A percentile compares a stretch with the other conserved stretches of the same genome.
These are phyloP conservation scores for Trematocara stigmaticum DNA, from an alignment of 2,113 vertebrate genomes.

Conservation along the genomic window DNA sequence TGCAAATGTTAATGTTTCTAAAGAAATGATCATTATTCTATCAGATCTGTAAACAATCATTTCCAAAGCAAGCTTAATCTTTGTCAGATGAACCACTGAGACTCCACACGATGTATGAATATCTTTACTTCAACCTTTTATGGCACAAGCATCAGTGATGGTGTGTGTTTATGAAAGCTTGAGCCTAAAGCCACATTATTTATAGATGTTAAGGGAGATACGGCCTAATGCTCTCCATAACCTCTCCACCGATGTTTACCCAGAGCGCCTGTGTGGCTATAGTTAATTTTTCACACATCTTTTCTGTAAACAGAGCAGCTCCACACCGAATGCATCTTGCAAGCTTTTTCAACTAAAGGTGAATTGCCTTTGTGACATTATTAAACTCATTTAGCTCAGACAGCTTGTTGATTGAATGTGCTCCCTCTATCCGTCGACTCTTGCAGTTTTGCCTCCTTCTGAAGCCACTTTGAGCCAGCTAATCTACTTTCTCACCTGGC, in stretches of 20 bases:
- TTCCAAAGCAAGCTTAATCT: neutral
- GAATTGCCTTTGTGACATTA: slow-evolving; percentile 44
- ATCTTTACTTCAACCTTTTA: slow-evolving; percentile 55
- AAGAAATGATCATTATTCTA: slow-evolving; percentile 40
- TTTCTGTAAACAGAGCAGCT: slow-evolving; percentile 3
- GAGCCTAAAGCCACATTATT: slow-evolving; percentile 61
- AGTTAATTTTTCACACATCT: neutral
- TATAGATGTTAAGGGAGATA: slow-evolving; percentile 61
- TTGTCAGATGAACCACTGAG: neutral
- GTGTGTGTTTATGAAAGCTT: slow-evolving; percentile 56
- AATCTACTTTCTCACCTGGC: slow-evolving; percentile 10
- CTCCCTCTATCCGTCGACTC: neutral
- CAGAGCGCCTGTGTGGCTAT: neutral
- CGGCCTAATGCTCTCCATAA: slow-evolving; percentile 1
- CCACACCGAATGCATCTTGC: neutral
- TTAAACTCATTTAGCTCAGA: slow-evolving; percentile 36
- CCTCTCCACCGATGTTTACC: neutral
- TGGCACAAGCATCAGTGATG: slow-evolving; percentile 29
- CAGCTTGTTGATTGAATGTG: slow-evolving; percentile 29
- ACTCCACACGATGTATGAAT: neutral
- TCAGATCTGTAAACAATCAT: neutral
- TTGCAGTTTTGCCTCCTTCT: slow-evolving; percentile 11
- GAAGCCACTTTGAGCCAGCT: neutral
- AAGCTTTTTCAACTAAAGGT: slow-evolving; percentile 22
- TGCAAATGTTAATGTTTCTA: slow-evolving; percentile 36